Evolutionary conservation across 2,797 vertebrate species (phyloP).

Genomic region (Acanthopagrus latus): DNA sequence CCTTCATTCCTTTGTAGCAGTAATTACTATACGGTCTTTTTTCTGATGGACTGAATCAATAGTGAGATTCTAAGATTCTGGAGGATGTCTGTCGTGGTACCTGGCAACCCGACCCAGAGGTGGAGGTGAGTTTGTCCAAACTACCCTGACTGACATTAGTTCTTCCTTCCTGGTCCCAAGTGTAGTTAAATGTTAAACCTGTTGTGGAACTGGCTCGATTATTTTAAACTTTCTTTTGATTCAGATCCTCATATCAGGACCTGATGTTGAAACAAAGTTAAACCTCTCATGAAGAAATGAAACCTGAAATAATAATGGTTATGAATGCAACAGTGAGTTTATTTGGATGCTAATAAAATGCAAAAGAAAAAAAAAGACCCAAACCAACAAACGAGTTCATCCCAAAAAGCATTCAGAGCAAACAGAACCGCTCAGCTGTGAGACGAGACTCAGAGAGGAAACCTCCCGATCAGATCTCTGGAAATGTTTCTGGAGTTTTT

Average conservation of each 20-base stretch:
- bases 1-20: too few species aligned
- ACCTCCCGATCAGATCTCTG: neutral
- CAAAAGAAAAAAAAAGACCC: slow-evolving; percentile 30
- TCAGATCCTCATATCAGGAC: neutral
- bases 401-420: neutral
- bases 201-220: too few species aligned
- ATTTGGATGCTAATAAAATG: slow-evolving; percentile 63
- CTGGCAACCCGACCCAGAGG: too few species aligned
- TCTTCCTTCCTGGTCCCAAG: too few species aligned
- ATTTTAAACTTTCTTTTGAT: too few species aligned
- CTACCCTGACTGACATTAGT: too few species aligned
- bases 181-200: too few species aligned
- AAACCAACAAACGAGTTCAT: slow-evolving; percentile 26
- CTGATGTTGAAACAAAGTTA: neutral
- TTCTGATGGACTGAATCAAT: too few species aligned
- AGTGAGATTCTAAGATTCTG: too few species aligned
- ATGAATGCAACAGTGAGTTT: slow-evolving; percentile 75
- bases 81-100: too few species aligned
- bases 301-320: neutral
- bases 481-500: neutral
- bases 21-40: too few species aligned
- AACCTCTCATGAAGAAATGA: slow-evolving; percentile 2
- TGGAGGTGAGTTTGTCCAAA: too few species aligned
- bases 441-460: neutral
- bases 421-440: slow-evolving; percentile 10